Conservation (phyloP, 1,140 invertebrate genomes). For the Thrips palmi region DNA sequence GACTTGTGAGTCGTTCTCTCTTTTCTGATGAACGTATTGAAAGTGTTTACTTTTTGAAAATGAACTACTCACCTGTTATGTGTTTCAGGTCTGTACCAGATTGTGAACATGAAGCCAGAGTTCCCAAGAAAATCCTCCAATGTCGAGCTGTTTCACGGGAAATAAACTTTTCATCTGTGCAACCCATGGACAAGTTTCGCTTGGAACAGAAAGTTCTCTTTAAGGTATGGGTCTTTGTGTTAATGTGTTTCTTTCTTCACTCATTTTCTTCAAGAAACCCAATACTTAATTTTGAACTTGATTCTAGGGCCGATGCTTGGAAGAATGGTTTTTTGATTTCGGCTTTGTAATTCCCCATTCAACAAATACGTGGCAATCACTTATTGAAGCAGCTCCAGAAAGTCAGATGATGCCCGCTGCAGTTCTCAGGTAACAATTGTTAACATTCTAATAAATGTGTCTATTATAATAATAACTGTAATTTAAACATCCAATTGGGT, state of each 20-base stretch:
- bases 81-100: slow-evolving; percentile 50
- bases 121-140: slow-evolving; percentile 92
- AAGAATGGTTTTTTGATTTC: slow-evolving; percentile 99
- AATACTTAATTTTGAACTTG: background rate
- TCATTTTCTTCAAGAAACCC: too few species aligned
- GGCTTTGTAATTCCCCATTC: slow-evolving; percentile 97
- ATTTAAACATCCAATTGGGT: too few species aligned
- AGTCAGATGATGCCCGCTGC: slow-evolving; percentile 99
- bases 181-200: slow-evolving; percentile 91
- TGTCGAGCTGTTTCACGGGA: slow-evolving; percentile 90
- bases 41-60: slow-evolving; percentile 10
- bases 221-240: slow-evolving; percentile 38
- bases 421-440: slow-evolving; percentile 62
- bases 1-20: slow-evolving; percentile 59
- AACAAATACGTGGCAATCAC: slow-evolving; percentile 97
- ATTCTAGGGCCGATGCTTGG: slow-evolving; percentile 55
- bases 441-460: background rate
- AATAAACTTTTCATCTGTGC: slow-evolving; percentile 95
- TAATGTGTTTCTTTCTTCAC: too few species aligned
- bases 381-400: slow-evolving; percentile 96
- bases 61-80: slow-evolving; percentile 12
- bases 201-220: slow-evolving; percentile 82
- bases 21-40: slow-evolving; percentile 1
- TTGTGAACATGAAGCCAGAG: slow-evolving; percentile 85
- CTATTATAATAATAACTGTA: too few species aligned